phyloP scores from a whole-genome alignment of 1,140 invertebrate genomes.

The Papilio aristodemus region DNA sequence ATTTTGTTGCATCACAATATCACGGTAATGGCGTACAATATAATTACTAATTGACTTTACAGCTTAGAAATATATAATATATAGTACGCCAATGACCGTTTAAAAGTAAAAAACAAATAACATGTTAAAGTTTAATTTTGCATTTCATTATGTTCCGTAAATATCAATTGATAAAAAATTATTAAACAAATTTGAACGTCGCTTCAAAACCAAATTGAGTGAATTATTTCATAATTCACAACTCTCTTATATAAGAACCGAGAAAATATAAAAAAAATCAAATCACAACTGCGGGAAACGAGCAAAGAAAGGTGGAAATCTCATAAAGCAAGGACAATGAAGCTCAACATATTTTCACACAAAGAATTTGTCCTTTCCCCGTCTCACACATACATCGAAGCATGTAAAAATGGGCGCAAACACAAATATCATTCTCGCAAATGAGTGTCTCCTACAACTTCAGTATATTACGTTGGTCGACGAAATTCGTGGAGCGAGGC shows the following conservation, averaged over 20 bases:
- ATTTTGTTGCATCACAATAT: no score
- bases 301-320: constrained; percentile 33
- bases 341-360: constrained; percentile 44
- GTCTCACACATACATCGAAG: constrained; percentile 30
- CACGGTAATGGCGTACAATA: no score
- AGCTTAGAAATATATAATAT: no score
- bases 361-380: constrained; percentile 12
- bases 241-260: background rate
- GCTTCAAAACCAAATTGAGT: background rate
- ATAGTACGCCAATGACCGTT: no score
- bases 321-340: constrained; percentile 45
- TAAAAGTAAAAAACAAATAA: no score
- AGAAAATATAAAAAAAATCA: constrained; percentile 8
- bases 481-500: constrained; percentile 48
- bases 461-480: constrained; percentile 52
- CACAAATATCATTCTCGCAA: constrained; percentile 48
- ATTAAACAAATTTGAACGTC: background rate
- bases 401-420: constrained; percentile 36
- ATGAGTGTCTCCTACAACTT: constrained; percentile 45
- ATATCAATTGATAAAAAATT: background rate
- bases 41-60: no score
- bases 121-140: background rate
- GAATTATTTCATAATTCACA: background rate
- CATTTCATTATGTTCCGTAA: background rate
- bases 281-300: constrained; percentile 18